A percentile compares a stretch with the other conserved stretches of the same genome.
phyloP scores from a whole-genome alignment of 2,797 vertebrate genomes.

The Rachycentron canadum region DNA sequence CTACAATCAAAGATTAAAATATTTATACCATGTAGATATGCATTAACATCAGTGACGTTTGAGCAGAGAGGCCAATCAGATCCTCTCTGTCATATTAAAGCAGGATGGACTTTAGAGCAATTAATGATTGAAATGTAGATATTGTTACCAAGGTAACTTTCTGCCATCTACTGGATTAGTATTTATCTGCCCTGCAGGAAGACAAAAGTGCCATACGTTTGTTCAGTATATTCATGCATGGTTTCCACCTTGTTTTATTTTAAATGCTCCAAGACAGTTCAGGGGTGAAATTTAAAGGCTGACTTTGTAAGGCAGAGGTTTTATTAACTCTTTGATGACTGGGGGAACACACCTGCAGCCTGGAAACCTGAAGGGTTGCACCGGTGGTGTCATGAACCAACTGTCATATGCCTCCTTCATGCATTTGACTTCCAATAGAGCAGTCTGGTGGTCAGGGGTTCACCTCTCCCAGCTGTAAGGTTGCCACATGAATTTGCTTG shows the following conservation, averaged over 20 bases:
- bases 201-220: background rate
- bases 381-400: slow-evolving; percentile 28
- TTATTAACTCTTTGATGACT: slow-evolving; percentile 22
- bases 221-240: background rate
- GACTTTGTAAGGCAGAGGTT: background rate
- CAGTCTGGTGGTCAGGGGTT: slow-evolving; percentile 25
- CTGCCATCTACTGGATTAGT: slow-evolving; percentile 79
- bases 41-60: background rate
- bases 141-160: slow-evolving; percentile 65
- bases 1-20: background rate
- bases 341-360: slow-evolving; percentile 39
- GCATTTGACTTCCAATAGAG: background rate
- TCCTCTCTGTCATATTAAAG: background rate
- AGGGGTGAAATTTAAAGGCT: background rate
- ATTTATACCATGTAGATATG: background rate
- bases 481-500: background rate
- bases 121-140: slow-evolving; percentile 36
- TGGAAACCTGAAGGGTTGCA: slow-evolving; percentile 15
- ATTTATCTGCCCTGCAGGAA: slow-evolving; percentile 44
- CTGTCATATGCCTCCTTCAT: slow-evolving; percentile 37
- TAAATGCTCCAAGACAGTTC: background rate
- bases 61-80: background rate
- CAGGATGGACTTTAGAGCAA: slow-evolving; percentile 12
- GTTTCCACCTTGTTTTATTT: background rate
- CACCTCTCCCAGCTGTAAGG: slow-evolving; percentile 16